Conservation (phyloP, 2,797 vertebrate species). For the Rhincodon typus region DNA sequence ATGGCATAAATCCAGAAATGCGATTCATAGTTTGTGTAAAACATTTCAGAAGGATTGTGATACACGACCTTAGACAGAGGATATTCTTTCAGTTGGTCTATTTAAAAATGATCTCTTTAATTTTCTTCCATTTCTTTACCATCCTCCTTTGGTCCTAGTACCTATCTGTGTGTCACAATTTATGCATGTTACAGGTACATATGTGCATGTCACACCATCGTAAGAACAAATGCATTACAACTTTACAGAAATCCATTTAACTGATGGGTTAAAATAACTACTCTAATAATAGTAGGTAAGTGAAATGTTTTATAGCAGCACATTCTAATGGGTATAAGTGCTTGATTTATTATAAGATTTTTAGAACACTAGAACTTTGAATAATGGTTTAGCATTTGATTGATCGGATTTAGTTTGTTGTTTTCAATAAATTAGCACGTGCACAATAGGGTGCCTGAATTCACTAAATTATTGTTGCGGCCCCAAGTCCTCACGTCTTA, state of each 20-base stretch:
- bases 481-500: constrained; percentile 48
- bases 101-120: not conserved
- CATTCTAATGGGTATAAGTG: constrained; percentile 46
- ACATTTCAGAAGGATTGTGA: constrained; percentile 21
- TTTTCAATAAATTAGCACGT: not conserved
- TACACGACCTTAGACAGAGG: not conserved
- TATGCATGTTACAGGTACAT: not conserved
- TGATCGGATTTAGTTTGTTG: not conserved
- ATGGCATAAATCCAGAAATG: constrained; percentile 33
- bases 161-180: not conserved
- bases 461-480: constrained; percentile 42
- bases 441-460: not conserved
- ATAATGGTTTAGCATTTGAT: not conserved
- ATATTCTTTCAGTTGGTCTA: not conserved
- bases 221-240: not conserved
- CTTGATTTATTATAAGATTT: constrained; percentile 40
- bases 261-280: not conserved
- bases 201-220: not conserved
- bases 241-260: not conserved
- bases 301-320: not conserved
- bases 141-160: not conserved
- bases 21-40: constrained; percentile 21
- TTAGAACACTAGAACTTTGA: constrained; percentile 37
- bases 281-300: not conserved
- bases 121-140: constrained; percentile 9